phyloP scores from a whole-genome alignment of 2,888 invertebrate species.

The Stenchaetothrips biformis region DNA sequence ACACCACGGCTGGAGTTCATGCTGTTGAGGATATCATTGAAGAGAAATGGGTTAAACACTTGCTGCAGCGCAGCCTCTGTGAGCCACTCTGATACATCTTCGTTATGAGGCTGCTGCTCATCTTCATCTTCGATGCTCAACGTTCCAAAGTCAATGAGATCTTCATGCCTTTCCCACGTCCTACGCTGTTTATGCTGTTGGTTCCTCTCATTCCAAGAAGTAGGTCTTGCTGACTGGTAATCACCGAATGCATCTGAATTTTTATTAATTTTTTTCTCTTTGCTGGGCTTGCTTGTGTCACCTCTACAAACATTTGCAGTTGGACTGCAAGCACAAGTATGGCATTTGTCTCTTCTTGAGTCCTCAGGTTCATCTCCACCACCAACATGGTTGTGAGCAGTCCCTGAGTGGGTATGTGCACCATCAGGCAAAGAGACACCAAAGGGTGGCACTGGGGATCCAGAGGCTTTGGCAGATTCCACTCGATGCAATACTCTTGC shows the following conservation, averaged over 20 bases:
- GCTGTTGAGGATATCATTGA: constrained; percentile 6
- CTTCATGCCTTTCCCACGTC: background rate
- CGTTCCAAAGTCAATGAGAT: constrained; percentile 5
- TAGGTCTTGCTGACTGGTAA: background rate
- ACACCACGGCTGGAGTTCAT: constrained; percentile 11
- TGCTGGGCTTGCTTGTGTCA: background rate
- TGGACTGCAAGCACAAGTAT: background rate
- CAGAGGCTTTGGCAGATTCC: background rate
- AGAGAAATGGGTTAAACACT: background rate
- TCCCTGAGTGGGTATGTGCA: too few relatives aligned
- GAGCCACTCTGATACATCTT: background rate
- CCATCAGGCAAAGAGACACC: too few relatives aligned
- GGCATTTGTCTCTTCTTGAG: background rate
- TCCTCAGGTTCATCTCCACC: background rate
- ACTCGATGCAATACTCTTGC: background rate
- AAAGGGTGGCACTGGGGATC: background rate
- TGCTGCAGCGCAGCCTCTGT: background rate
- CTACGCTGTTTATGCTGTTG: background rate
- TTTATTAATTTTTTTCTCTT: background rate
- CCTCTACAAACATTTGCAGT: background rate
- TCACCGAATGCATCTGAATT: background rate
- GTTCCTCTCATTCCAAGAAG: too few relatives aligned
- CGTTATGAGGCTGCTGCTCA: background rate
- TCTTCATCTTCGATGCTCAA: background rate
- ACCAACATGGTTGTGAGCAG: background rate